These are phyloP conservation scores for Tenthredo amoena DNA, from an alignment of 2,888 invertebrate species.

Conservation along the genomic window DNA sequence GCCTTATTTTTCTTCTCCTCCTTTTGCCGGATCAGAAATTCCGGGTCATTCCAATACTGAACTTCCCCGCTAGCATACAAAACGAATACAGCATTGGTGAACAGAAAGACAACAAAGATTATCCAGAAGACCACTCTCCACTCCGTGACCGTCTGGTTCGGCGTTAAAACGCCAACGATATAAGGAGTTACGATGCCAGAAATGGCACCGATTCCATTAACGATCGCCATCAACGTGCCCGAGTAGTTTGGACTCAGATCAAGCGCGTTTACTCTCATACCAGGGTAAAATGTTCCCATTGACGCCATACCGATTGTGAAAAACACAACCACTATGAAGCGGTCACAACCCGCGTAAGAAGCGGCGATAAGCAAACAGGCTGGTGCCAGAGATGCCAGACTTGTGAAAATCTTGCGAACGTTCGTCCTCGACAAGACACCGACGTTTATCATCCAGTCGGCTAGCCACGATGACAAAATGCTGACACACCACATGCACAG, in stretches of 20 bases:
- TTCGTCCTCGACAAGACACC: conserved; percentile 80
- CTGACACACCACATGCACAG: conserved; percentile 85
- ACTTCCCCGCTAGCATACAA: conserved; percentile 88
- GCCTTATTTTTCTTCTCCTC: conserved; percentile 60
- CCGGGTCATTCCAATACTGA: conserved; percentile 87
- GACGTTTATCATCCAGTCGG: conserved; percentile 84
- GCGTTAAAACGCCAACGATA: conserved; percentile 84
- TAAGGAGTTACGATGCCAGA: conserved; percentile 86
- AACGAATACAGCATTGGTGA: conserved; percentile 85
- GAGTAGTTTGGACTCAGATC: conserved; percentile 79
- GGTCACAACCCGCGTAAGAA: conserved; percentile 85
- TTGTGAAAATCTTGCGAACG: conserved; percentile 85
- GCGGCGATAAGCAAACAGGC: conserved; percentile 85
- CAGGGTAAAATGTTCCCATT: conserved; percentile 79
- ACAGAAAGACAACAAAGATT: conserved; percentile 84
- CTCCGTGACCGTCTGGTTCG: conserved; percentile 83
- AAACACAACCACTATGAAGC: conserved; percentile 77
- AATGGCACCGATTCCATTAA: conserved; percentile 84
- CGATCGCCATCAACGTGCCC: conserved; percentile 78
- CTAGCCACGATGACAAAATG: conserved; percentile 83
- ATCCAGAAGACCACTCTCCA: conserved; percentile 92
- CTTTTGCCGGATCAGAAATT: conserved; percentile 59
- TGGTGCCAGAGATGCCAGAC: conserved; percentile 85
- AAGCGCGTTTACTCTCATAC: conserved; percentile 79
- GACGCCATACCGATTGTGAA: conserved; percentile 78